A percentile compares a stretch with the other conserved stretches of the same genome.
phyloP scores from a whole-genome alignment of 53 echinoderm and acorn worm genomes.

The Glandiceps talaboti region DNA sequence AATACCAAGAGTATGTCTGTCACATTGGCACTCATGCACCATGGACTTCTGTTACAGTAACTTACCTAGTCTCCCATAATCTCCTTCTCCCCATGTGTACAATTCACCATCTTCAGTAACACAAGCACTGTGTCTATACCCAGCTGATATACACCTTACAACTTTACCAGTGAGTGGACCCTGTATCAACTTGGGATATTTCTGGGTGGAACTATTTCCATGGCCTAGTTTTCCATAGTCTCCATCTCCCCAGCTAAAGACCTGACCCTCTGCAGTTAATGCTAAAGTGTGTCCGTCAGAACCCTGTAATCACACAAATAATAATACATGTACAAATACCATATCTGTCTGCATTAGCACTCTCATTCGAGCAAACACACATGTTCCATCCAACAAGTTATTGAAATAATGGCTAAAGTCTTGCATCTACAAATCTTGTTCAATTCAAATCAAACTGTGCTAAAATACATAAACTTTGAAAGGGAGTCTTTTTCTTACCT shows the following conservation, averaged over 20 bases:
- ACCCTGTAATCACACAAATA: conserved; percentile 33
- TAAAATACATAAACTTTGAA: no score
- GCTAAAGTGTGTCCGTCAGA: conserved; percentile 97
- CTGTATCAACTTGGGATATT: conserved; percentile 82
- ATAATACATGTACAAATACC: no score
- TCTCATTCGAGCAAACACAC: not conserved
- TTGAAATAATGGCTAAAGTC: not conserved
- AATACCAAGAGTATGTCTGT: no score
- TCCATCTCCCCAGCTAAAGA: conserved; percentile 98
- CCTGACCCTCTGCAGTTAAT: conserved; percentile 88
- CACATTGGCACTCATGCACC: no score
- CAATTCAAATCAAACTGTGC: no score
- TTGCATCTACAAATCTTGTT: not conserved
- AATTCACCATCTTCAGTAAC: conserved; percentile 93
- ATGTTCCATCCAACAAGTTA: not conserved
- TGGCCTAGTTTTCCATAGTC: conserved; percentile 97
- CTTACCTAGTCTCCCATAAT: conserved; percentile 91
- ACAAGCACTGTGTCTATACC: conserved; percentile 93
- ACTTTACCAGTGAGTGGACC: conserved; percentile 72
- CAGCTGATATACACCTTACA: conserved; percentile 79
- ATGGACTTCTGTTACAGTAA: no score
- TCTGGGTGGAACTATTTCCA: conserved; percentile 92
- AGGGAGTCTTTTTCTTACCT: no score
- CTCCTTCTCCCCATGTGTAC: conserved; percentile 96
- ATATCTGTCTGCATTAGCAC: not conserved